Evolutionary conservation across 2,888 invertebrate genomes (phyloP).

Genomic region (Shargacucullia verbasci): DNA sequence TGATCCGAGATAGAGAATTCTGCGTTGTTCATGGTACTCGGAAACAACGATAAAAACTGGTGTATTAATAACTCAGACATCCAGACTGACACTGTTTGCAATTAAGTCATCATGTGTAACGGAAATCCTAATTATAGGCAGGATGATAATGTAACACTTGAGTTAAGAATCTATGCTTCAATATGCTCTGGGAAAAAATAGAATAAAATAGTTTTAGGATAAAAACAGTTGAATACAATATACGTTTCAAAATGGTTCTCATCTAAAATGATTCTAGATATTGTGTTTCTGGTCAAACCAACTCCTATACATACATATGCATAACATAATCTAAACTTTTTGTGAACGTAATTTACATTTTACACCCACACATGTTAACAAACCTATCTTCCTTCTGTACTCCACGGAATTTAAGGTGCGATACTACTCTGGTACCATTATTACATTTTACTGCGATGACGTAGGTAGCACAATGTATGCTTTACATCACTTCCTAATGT

Average conservation of each 20-base stretch:
- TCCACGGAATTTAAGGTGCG: constrained; percentile 1
- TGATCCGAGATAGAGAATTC: constrained; percentile 59
- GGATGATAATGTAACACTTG: constrained; percentile 39
- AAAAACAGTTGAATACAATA: too few relatives aligned
- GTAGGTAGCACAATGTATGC: constrained; percentile 58
- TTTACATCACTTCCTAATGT: constrained; percentile 52
- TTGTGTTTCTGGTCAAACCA: too few relatives aligned
- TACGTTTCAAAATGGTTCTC: too few relatives aligned
- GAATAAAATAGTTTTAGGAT: too few relatives aligned
- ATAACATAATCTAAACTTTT: too few relatives aligned
- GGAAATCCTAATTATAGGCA: constrained; percentile 45
- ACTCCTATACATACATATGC: too few relatives aligned
- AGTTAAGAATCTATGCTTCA: constrained; percentile 22
- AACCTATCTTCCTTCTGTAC: too few relatives aligned
- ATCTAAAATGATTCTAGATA: too few relatives aligned
- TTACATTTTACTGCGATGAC: constrained; percentile 51
- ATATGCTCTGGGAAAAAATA: constrained; percentile 2
- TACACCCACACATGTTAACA: too few relatives aligned
- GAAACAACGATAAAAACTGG: constrained; percentile 38
- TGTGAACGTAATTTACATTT: too few relatives aligned
- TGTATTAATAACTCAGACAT: constrained; percentile 25
- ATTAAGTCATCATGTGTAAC: constrained; percentile 40
- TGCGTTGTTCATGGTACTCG: constrained; percentile 42
- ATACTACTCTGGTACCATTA: constrained; percentile 35
- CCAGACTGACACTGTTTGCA: constrained; percentile 23